Percentiles rank a stretch among this genome's conserved stretches.
These are phyloP conservation scores for Drosophila nikananu DNA, from an alignment of 1,140 invertebrate genomes.

Conservation along the genomic window DNA sequence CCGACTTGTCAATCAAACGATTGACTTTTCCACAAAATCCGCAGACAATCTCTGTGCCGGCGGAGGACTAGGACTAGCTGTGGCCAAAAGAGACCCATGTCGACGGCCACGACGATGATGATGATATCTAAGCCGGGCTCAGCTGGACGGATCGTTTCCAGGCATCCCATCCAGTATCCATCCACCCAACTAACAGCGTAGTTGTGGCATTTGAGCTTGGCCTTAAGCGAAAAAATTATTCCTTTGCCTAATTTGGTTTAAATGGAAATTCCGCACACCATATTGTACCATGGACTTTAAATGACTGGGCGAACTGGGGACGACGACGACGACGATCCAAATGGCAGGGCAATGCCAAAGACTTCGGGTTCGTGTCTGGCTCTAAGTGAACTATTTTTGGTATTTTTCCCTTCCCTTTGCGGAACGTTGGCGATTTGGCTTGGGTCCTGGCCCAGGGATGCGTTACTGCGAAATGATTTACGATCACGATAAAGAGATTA, in stretches of 20 bases:
- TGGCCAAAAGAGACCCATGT: constrained; percentile 32
- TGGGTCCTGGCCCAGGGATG: constrained; percentile 27
- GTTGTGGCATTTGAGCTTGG: constrained; percentile 49
- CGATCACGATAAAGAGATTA: constrained; percentile 65
- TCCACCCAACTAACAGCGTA: constrained; percentile 49
- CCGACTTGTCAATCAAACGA: constrained; percentile 79
- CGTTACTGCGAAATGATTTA: constrained; percentile 54
- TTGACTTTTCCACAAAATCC: constrained; percentile 79
- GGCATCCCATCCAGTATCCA: constrained; percentile 9
- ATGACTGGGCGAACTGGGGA: constrained; percentile 65
- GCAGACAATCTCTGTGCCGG: constrained; percentile 71
- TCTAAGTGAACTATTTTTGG: constrained; percentile 70
- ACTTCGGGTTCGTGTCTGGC: constrained; percentile 46
- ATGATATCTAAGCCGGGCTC: constrained; percentile 67
- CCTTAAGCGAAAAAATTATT: constrained; percentile 72
- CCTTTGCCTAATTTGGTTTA: constrained; percentile 81
- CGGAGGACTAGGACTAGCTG: constrained; percentile 33
- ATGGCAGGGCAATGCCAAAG: constrained; percentile 35
- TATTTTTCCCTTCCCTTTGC: constrained; percentile 49
- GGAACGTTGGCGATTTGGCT: constrained; percentile 44
- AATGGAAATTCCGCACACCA: constrained; percentile 82
- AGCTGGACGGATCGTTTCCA: constrained; percentile 30
- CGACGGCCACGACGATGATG: constrained; percentile 49
- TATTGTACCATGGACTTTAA: constrained; percentile 81
- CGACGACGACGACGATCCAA: constrained; percentile 25